Evolutionary conservation across 1,140 invertebrate genomes (phyloP).

Genomic region (Galendromus occidentalis): DNA sequence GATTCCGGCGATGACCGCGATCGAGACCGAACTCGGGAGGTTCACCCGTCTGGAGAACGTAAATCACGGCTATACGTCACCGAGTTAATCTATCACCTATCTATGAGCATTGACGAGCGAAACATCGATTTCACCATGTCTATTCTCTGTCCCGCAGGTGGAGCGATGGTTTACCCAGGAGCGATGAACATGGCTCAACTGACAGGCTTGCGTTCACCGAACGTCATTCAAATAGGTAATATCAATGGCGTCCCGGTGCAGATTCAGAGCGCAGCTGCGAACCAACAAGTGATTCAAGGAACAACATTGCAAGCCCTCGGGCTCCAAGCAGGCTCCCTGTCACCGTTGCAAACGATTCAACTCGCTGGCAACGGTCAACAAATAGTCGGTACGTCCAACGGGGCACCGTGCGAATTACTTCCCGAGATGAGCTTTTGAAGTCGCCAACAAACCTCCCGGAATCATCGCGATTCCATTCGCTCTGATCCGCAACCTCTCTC

Average conservation of each 20-base stretch:
- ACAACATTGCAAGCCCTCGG: slow-evolving; percentile 23
- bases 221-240: slow-evolving; percentile 21
- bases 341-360: slow-evolving; percentile 25
- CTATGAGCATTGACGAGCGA: too few relatives aligned
- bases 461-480: too few relatives aligned
- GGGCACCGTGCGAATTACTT: too few relatives aligned
- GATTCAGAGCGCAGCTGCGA: slow-evolving; percentile 24
- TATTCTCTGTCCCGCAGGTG: neutral
- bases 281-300: slow-evolving; percentile 24
- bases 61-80: too few relatives aligned
- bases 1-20: too few relatives aligned
- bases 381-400: neutral
- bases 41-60: too few relatives aligned
- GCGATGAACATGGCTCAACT: slow-evolving; percentile 7
- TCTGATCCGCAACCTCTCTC: too few relatives aligned
- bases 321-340: slow-evolving; percentile 23
- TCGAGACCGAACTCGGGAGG: too few relatives aligned
- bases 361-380: slow-evolving; percentile 25
- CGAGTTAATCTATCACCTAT: too few relatives aligned
- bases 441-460: too few relatives aligned
- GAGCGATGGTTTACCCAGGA: neutral
- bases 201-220: slow-evolving; percentile 19
- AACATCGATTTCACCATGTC: too few relatives aligned
- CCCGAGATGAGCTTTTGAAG: too few relatives aligned
- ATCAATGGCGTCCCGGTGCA: slow-evolving; percentile 21